A percentile compares a stretch with the other conserved stretches of the same genome.
These are phyloP conservation scores for Amphipyra tragopoginis DNA, from an alignment of 2,888 invertebrate genomes.

Conservation along the genomic window DNA sequence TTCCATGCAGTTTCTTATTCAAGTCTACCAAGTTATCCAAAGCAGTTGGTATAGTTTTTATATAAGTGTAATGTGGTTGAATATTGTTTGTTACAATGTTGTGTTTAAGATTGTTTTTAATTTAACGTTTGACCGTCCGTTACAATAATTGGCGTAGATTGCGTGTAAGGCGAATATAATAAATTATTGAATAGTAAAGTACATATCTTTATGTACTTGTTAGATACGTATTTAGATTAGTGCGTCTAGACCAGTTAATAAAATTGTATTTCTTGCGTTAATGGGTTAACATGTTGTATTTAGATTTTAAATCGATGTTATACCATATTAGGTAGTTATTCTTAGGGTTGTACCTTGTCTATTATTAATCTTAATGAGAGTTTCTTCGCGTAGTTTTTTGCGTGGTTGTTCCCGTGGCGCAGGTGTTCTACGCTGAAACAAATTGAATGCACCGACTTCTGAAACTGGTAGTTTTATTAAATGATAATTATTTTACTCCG, in stretches of 20 bases:
- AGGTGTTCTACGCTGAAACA: no score
- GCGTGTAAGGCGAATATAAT: constrained; percentile 49
- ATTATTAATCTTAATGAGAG: no score
- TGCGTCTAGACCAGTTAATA: constrained; percentile 34
- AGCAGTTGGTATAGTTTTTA: constrained; percentile 9
- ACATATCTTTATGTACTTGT: constrained; percentile 9
- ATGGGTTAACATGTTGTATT: constrained; percentile 7
- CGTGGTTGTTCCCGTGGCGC: no score
- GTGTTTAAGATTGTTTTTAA: constrained; percentile 4
- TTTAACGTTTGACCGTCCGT: constrained; percentile 35
- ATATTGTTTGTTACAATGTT: not conserved
- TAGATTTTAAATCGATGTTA: not conserved
- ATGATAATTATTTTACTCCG: no score
- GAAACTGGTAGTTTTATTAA: no score
- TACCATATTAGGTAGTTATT: no score
- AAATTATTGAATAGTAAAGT: constrained; percentile 35
- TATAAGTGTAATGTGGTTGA: not conserved
- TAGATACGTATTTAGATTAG: constrained; percentile 25
- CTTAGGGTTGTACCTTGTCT: no score
- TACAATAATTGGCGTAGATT: constrained; percentile 51
- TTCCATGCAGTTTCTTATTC: constrained; percentile 17
- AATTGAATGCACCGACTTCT: no score
- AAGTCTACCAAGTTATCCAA: constrained; percentile 7
- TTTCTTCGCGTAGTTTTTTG: no score
- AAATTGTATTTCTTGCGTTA: constrained; percentile 23